Evolutionary conservation across 2,113 vertebrate species (phyloP), one percentile per base, ranked within the genome.

Genomic region (Tringa solitaria): DNA sequence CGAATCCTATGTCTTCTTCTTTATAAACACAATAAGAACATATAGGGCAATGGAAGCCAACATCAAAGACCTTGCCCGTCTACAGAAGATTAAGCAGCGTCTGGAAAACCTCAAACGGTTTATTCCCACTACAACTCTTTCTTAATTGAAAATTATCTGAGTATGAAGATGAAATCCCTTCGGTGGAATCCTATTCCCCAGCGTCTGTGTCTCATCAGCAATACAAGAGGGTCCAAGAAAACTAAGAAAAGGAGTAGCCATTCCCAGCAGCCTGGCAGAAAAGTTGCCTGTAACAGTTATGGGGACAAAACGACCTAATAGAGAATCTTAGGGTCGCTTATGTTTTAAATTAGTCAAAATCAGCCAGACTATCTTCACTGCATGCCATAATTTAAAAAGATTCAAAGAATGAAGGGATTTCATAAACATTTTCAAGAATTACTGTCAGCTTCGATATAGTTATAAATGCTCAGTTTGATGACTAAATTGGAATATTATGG

Each of bases 401-500:
- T 96, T 96, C 80, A 92, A 92, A 93, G 69, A 96, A 91, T 59
- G 59, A 91, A 94, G 48, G n/a, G 27, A 96, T 87, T 97, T 97
- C 56, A 95, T 60, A 96, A 97, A 95, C 82, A 97, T 93, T 95
- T 97, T 95, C 94, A 95, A 93, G 84, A 95, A 97, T 90, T 95
- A 95, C 69, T 96, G 93, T 96, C 93, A 96, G 76, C 59, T 87
- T 90, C 57, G 88, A 94, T 90, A 77, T 16, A 95, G 94, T 95
- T 96, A 95, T 84, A 92, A 91, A 95, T 75, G 93, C 87, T 97
- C 84, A 81, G 68, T 96, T 75, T 97, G 96, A 96, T 91, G 94
- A 96, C 84, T 97, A 95, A 97, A 96, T 95, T 97, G 91, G 95
- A 98, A 96, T 97, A 97, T 96, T 95, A 97, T 67, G 86, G 90